Conservation (phyloP, 2,888 invertebrate genomes). For the Abrostola tripartita region DNA sequence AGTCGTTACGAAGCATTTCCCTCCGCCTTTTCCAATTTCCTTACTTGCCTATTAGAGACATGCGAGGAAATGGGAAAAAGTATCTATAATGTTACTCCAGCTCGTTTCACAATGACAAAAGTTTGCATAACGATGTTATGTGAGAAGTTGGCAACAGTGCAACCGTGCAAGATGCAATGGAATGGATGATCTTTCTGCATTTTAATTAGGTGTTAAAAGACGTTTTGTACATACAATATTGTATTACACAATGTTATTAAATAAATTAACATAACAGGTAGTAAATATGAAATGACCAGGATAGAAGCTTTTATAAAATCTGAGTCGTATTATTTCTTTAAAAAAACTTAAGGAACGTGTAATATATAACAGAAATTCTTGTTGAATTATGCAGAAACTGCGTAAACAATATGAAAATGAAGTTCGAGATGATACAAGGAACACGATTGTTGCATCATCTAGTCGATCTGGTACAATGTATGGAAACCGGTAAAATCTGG, state of each 20-base stretch:
- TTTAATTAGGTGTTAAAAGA: too few relatives aligned
- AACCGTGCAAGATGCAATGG: too few relatives aligned
- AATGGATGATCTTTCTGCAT: too few relatives aligned
- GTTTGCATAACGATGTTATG: too few relatives aligned
- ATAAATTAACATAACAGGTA: slow-evolving; percentile 22
- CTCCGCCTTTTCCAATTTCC: too few relatives aligned
- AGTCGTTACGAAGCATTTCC: too few relatives aligned
- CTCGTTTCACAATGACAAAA: too few relatives aligned
- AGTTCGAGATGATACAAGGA: slow-evolving; percentile 67
- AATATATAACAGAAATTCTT: slow-evolving; percentile 1
- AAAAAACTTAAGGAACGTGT: not conserved
- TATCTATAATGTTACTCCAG: too few relatives aligned
- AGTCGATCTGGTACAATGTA: slow-evolving; percentile 55
- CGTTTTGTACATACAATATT: not conserved
- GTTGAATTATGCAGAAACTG: slow-evolving; percentile 46
- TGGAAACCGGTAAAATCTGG: slow-evolving; percentile 43
- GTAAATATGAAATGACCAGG: not conserved
- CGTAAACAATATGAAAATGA: slow-evolving; percentile 62
- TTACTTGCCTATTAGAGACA: too few relatives aligned
- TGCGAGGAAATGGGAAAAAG: too few relatives aligned
- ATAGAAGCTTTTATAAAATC: not conserved
- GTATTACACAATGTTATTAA: slow-evolving; percentile 11
- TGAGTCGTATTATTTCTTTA: slow-evolving; percentile 6
- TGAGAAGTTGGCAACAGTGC: too few relatives aligned
- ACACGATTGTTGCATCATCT: slow-evolving; percentile 76